Evolutionary conservation across 2,797 vertebrate genomes (phyloP).

Genomic region (Etheostoma perlongum): DNA sequence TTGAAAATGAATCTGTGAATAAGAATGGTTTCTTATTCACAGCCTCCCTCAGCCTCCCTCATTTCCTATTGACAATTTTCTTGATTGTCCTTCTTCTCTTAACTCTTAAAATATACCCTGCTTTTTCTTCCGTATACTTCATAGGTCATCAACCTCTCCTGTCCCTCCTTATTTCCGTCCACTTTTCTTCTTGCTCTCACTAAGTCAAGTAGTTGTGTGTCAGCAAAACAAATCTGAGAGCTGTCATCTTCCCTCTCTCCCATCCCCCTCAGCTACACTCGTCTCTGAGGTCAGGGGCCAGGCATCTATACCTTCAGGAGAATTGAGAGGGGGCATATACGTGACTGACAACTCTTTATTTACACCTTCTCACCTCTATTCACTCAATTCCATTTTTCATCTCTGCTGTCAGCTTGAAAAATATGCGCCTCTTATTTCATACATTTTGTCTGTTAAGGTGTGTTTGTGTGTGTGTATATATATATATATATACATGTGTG

Average conservation of each 20-base stretch:
- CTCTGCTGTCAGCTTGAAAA: slow-evolving; percentile 9
- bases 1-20: slow-evolving; percentile 18
- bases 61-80: slow-evolving; percentile 10
- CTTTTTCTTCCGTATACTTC: background rate
- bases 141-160: slow-evolving; percentile 9
- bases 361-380: slow-evolving; percentile 54
- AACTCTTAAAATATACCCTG: background rate
- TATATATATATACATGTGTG: too few relatives aligned
- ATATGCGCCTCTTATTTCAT: too few relatives aligned
- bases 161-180: slow-evolving; percentile 26
- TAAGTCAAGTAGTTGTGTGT: slow-evolving; percentile 26
- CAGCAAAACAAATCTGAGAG: slow-evolving; percentile 29
- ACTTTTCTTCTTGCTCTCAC: slow-evolving; percentile 18
- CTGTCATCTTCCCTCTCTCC: slow-evolving; percentile 29
- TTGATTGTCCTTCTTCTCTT: slow-evolving; percentile 15
- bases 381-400: slow-evolving; percentile 51
- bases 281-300: slow-evolving; percentile 54
- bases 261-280: slow-evolving; percentile 30
- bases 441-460: too few relatives aligned
- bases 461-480: too few relatives aligned
- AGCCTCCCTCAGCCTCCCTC: background rate
- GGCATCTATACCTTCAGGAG: slow-evolving; percentile 38
- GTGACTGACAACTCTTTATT: slow-evolving; percentile 64
- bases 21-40: background rate
- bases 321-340: slow-evolving; percentile 27